Percentiles rank a stretch among this genome's conserved stretches.
Conservation (phyloP, 2,888 invertebrate species). For the Portevinia maculata region DNA sequence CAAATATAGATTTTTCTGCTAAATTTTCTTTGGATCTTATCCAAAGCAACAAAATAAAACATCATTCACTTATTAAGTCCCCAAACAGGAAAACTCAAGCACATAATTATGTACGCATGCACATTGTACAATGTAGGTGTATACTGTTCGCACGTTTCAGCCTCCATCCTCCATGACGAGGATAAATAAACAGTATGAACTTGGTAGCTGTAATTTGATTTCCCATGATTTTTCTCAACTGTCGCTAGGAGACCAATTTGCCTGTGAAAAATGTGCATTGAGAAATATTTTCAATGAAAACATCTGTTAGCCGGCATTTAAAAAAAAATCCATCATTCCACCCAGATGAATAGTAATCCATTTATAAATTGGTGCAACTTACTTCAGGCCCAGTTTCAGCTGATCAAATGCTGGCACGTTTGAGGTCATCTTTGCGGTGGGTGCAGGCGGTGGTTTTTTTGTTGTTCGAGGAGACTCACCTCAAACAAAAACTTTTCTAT, state of each 20-base stretch:
- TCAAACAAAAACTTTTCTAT: neutral
- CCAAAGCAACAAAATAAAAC: conserved; percentile 49
- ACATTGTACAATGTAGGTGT: too few relatives aligned
- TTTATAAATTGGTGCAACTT: conserved; percentile 73
- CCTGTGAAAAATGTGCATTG: conserved; percentile 19
- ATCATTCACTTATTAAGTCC: conserved; percentile 42
- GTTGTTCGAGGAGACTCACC: neutral
- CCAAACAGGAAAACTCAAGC: conserved; percentile 17
- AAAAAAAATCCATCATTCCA: neutral
- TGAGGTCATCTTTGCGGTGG: conserved; percentile 78
- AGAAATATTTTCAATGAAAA: conserved; percentile 27
- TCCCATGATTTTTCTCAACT: conserved; percentile 7
- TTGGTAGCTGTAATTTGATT: conserved; percentile 7
- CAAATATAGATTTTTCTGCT: conserved; percentile 32
- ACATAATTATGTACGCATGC: too few relatives aligned
- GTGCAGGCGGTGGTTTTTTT: conserved; percentile 2
- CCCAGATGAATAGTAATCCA: too few relatives aligned
- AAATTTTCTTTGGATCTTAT: conserved; percentile 40
- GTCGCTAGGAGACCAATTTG: neutral
- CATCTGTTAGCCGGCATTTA: conserved; percentile 60
- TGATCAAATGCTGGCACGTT: conserved; percentile 80
- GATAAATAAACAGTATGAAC: conserved; percentile 10
- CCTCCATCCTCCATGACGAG: conserved; percentile 12
- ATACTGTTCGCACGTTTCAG: conserved; percentile 26
- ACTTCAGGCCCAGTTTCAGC: conserved; percentile 81